phyloP scores from a whole-genome alignment of 1,140 invertebrate genomes.

The Pseudomyrmex concolor region DNA sequence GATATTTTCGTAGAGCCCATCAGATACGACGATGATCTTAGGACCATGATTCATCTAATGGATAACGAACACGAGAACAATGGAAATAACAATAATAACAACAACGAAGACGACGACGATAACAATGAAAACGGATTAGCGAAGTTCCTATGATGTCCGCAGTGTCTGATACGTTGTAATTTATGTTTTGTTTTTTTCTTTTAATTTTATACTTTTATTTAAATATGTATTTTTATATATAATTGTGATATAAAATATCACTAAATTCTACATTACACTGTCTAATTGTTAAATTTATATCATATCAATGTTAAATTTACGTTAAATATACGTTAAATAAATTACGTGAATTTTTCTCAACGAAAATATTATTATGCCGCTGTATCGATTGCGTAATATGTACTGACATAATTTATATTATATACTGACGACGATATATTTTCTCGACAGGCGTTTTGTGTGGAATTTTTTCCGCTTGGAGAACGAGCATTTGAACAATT shows the following conservation, averaged over 20 bases:
- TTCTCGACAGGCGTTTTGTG: slow-evolving; percentile 65
- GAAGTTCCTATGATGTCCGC: slow-evolving; percentile 15
- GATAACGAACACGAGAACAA: slow-evolving; percentile 33
- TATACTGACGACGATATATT: slow-evolving; percentile 10
- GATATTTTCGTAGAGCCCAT: slow-evolving; percentile 94
- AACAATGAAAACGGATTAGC: slow-evolving; percentile 36
- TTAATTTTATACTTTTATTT: slow-evolving; percentile 27
- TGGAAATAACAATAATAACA: background rate
- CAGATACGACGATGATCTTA: slow-evolving; percentile 80
- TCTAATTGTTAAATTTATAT: slow-evolving; percentile 13
- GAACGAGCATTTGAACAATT: slow-evolving; percentile 99
- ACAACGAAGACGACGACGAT: slow-evolving; percentile 1
- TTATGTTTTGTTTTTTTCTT: background rate
- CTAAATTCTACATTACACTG: background rate
- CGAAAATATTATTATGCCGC: background rate
- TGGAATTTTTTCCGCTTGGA: slow-evolving; percentile 96
- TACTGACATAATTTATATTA: slow-evolving; percentile 15
- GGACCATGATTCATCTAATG: slow-evolving; percentile 48
- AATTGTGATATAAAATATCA: slow-evolving; percentile 1
- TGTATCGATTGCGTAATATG: background rate
- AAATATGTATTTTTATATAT: background rate
- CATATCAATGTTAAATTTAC: slow-evolving; percentile 35
- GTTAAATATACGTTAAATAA: slow-evolving; percentile 10
- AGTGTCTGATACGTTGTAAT: slow-evolving; percentile 46
- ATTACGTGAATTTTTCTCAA: slow-evolving; percentile 20